Evolutionary conservation across 2,888 invertebrate genomes (phyloP).

Genomic region (Sepioteuthis lessoniana): DNA sequence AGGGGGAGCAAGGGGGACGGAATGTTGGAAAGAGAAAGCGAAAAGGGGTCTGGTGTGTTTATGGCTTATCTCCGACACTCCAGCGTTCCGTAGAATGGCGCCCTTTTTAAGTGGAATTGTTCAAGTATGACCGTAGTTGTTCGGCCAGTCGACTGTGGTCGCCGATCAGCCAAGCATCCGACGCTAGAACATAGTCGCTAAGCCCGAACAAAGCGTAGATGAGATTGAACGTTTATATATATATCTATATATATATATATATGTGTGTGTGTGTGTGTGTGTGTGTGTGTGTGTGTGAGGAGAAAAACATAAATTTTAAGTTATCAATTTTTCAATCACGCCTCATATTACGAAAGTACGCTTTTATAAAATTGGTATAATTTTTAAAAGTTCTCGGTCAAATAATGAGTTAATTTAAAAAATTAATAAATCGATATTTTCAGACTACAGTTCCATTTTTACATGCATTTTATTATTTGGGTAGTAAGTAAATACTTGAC

Average conservation of each 20-base stretch:
- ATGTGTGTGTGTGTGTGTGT: too few relatives aligned
- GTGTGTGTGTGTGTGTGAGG: background rate
- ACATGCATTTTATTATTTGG: too few relatives aligned
- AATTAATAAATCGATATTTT: too few relatives aligned
- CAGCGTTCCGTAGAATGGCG: conserved; percentile 17
- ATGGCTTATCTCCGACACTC: conserved; percentile 4
- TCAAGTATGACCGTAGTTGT: background rate
- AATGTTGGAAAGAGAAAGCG: background rate
- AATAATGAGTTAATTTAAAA: too few relatives aligned
- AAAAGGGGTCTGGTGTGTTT: background rate
- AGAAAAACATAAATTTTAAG: background rate
- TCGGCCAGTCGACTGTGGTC: background rate
- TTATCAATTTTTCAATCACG: background rate
- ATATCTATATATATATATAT: background rate
- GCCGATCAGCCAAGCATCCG: background rate
- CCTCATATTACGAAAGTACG: background rate
- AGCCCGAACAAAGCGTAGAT: background rate
- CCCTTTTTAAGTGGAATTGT: background rate
- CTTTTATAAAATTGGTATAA: background rate
- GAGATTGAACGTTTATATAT: too few relatives aligned
- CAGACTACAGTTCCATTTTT: too few relatives aligned
- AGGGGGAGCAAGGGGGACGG: background rate
- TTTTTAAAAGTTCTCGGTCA: too few relatives aligned
- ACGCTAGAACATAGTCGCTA: background rate
- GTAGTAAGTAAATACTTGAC: too few relatives aligned